Evolutionary conservation across 1,140 invertebrate genomes (phyloP), one percentile per base, ranked within the genome.

Genomic region (Physella acuta): DNA sequence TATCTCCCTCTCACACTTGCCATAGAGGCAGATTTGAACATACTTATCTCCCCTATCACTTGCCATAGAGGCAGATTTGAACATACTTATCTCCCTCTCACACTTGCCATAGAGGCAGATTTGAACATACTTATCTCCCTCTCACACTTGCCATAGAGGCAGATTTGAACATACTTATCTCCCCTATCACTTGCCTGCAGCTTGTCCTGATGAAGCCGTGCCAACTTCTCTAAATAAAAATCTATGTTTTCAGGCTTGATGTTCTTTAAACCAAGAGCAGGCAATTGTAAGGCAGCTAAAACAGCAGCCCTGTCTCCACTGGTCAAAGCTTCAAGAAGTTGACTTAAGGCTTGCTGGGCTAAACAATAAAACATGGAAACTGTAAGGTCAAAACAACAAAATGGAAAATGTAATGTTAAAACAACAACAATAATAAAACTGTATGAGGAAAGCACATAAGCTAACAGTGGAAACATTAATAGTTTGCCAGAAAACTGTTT

Each of bases 241-340:
- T 79, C 75, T 24, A 83, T 75, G 58, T 86, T 85, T 11, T 82
- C 79, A 34, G 78, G 72, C 37, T 75, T 72, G 4, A 85, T 74
- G 60, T 80, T 79, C 63, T 76, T 79, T 16, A 86, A 70, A 11
- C 75, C 75, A 4, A 86, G 77, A 16, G 71, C 56, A 1, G 87
- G 81, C 73, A 87, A 87, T 56, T 81, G 84, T 33, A 87, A 73
- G 1, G 79, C 72, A 24, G 75, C 70, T 17, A 85, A 51, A 24
- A 86, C 61, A 8, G 67, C 82, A 44, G 85, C 77, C 68, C 79
- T 79, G 55, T 83, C 86, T 33, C 86, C 84, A 71, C 85, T 84
- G 56, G 88, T 82, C 63, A 92, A 82, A 16, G 88, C 87, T 72
- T 80, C 80, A 76, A 90, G 90, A 2, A 91, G 75, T 56, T 80